Conservation (phyloP, 2,797 vertebrate genomes). For the Brotula barbata region DNA sequence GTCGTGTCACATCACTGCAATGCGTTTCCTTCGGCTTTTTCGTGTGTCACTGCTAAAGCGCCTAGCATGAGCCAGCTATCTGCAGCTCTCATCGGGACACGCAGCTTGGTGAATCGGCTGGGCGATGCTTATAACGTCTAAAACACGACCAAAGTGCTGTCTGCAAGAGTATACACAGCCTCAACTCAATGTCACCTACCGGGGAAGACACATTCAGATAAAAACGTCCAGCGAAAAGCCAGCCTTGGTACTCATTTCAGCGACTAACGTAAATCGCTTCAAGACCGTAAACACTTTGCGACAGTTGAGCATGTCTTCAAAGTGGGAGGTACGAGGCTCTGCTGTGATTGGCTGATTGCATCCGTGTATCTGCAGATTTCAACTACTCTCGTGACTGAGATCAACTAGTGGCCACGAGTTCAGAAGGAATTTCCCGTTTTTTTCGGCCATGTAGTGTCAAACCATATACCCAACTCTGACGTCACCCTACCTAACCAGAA, state of each 20-base stretch:
- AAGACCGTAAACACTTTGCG: conserved; percentile 55
- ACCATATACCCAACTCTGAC: no score
- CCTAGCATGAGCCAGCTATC: conserved; percentile 45
- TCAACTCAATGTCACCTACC: conserved; percentile 50
- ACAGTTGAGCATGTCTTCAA: conserved; percentile 49
- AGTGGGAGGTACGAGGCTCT: conserved; percentile 17
- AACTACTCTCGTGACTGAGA: not conserved
- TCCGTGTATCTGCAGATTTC: conserved; percentile 10
- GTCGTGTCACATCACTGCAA: conserved; percentile 37
- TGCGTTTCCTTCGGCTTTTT: conserved; percentile 36
- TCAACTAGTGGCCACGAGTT: no score
- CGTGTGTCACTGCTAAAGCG: not conserved
- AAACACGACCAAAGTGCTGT: not conserved
- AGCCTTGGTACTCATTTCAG: conserved; percentile 52
- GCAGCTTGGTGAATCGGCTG: conserved; percentile 2
- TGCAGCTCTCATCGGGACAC: not conserved
- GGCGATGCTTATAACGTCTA: fast-evolving
- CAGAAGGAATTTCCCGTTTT: no score
- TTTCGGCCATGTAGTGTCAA: no score
- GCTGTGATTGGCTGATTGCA: conserved; percentile 34
- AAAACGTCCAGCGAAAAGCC: conserved; percentile 25
- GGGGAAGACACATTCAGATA: conserved; percentile 58
- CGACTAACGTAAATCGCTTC: conserved; percentile 53
- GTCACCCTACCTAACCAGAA: no score
- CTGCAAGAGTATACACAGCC: not conserved